Percentiles rank a stretch among this genome's conserved stretches.
Conservation (phyloP, 1,140 invertebrate genomes). For the Agraylea sexmaculata region DNA sequence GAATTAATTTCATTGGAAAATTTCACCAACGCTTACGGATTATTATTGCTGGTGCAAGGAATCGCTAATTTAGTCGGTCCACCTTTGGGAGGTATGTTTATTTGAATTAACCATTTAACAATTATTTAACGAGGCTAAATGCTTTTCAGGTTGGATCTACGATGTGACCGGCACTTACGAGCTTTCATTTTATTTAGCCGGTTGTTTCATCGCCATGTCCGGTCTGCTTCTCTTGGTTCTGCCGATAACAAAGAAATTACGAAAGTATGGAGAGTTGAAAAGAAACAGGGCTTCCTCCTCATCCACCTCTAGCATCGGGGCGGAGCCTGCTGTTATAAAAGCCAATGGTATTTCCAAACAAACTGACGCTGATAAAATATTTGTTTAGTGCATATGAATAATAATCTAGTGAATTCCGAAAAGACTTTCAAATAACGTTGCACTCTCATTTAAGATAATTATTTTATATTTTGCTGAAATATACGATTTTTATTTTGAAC, state of each 20-base stretch:
- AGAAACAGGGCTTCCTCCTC: slow-evolving; percentile 9
- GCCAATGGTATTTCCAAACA: slow-evolving; percentile 15
- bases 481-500: slow-evolving; percentile 1
- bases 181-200: slow-evolving; percentile 77
- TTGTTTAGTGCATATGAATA: slow-evolving; percentile 12
- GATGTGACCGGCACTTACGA: slow-evolving; percentile 68
- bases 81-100: slow-evolving; percentile 62
- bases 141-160: slow-evolving; percentile 62
- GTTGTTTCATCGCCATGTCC: slow-evolving; percentile 73
- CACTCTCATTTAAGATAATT: background rate
- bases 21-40: slow-evolving; percentile 83
- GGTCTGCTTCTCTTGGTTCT: slow-evolving; percentile 63
- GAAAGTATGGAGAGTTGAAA: slow-evolving; percentile 18
- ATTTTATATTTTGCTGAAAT: background rate
- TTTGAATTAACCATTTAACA: too few species aligned
- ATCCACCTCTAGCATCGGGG: slow-evolving; percentile 14
- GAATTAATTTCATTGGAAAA: slow-evolving; percentile 73
- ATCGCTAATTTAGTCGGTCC: slow-evolving; percentile 79
- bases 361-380: slow-evolving; percentile 17
- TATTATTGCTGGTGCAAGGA: slow-evolving; percentile 78
- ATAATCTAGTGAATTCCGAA: background rate
- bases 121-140: background rate
- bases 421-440: background rate
- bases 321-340: slow-evolving; percentile 9
- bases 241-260: slow-evolving; percentile 42